Evolutionary conservation across 2,888 invertebrate species (phyloP), one percentile per base, ranked within the genome.

Genomic region (Chaetogeoica ovagalla): DNA sequence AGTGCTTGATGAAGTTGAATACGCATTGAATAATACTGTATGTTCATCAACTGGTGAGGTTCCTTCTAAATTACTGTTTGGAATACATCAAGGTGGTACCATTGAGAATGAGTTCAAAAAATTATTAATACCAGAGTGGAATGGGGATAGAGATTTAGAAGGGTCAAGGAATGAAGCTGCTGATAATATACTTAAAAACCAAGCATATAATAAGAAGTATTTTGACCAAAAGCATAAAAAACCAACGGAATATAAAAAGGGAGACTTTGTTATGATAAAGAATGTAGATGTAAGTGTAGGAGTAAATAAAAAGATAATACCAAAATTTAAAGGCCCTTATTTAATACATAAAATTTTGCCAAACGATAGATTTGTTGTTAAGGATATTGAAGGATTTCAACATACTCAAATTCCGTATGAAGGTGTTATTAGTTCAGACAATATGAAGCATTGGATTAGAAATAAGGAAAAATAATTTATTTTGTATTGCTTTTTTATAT

Each of bases 221-320:
- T 68, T 52, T 68, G 68, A 52, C 30, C 0, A 52, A 3, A 68
- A 68, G 43, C 43, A 59, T 21, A 59, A 59, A 59, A 59, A 59
- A 4, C 59, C 21, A 59, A 59, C n/a, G 4, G 21, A 65, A 65
- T 65, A 69, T 48, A 68, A 68, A 48, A 68, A 68, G 21, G 68
- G 68, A 48, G 48, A 68, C 37, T 68, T 68, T 55, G 57, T 70
- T 19, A 57, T 70, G 37, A 70, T 70, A 37, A 70, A 57, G 3
- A 70, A 70, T 15, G 15, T 15, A 13, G 43, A 68, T 48, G 48
- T 48, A 0, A 48, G 21, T 68, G 48, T 68, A 13, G 70, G 70
- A 2, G n/a, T 43, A 37, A 70, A 70, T 57, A 70, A 70, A 70
- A 57, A n/a, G 52, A 37, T 57, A 19, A 70, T 70, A 57, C 70